These are phyloP conservation scores for Illadopsis cleaveri DNA, from an alignment of 2,113 vertebrate genomes.

Conservation along the genomic window DNA sequence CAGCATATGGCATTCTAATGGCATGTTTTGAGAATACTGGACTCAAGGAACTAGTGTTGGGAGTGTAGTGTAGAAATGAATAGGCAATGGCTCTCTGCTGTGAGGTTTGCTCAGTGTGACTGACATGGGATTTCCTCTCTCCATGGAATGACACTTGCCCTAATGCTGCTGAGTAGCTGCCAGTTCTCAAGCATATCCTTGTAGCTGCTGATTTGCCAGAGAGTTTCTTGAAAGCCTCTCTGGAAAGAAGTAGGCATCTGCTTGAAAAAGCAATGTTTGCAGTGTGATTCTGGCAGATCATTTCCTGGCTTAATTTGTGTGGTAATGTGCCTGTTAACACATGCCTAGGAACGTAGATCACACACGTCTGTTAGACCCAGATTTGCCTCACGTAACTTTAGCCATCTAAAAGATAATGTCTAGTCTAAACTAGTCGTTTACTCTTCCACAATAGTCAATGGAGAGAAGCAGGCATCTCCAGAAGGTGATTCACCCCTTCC, in stretches of 20 bases:
- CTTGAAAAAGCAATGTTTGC: slow-evolving; percentile 59
- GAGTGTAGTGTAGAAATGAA: neutral
- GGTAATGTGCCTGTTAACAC: slow-evolving; percentile 66
- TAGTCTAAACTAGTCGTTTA: slow-evolving; percentile 50
- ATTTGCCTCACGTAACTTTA: slow-evolving; percentile 39
- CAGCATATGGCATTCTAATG: neutral
- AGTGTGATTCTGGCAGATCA: slow-evolving; percentile 52
- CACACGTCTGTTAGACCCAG: slow-evolving; percentile 49
- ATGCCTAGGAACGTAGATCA: slow-evolving; percentile 52
- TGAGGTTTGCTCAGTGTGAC: slow-evolving; percentile 5
- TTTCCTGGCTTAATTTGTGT: slow-evolving; percentile 64
- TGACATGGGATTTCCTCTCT: slow-evolving; percentile 64
- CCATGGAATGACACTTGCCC: slow-evolving; percentile 43
- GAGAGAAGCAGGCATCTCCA: slow-evolving; percentile 24
- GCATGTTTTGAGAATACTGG: neutral
- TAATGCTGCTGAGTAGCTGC: slow-evolving; percentile 46
- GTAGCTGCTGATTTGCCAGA: slow-evolving; percentile 52
- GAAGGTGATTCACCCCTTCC: slow-evolving; percentile 57
- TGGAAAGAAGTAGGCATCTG: slow-evolving; percentile 67
- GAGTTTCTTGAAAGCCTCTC: slow-evolving; percentile 64
- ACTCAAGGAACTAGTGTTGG: neutral
- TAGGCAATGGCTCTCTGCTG: neutral
- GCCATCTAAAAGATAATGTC: slow-evolving; percentile 64
- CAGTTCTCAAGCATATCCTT: slow-evolving; percentile 54
- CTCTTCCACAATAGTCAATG: slow-evolving; percentile 45